Conservation (phyloP, 2,113 vertebrate species). For the Callipepla californica region DNA sequence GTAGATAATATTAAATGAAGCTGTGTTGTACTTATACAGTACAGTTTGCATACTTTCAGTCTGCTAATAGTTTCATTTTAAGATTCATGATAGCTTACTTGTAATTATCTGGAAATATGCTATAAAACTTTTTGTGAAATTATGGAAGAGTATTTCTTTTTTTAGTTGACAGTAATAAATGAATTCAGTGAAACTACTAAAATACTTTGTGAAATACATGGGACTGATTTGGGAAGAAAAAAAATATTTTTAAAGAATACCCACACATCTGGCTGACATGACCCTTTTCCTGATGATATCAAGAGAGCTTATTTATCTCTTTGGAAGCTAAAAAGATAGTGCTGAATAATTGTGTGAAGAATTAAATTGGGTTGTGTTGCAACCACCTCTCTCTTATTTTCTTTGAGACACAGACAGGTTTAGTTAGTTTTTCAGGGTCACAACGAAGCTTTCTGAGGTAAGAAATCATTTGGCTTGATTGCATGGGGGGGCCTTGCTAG, state of each 20-base stretch:
- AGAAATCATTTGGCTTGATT: not conserved
- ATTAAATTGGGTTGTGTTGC: not conserved
- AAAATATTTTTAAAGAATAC: not conserved
- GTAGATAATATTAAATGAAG: not conserved
- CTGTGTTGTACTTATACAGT: not conserved
- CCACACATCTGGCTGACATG: accelerated
- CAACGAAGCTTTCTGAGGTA: not conserved
- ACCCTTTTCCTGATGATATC: not conserved
- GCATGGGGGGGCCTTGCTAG: not conserved
- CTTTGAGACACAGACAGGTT: accelerated
- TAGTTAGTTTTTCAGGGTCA: not conserved
- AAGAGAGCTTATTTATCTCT: not conserved
- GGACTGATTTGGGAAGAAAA: not conserved
- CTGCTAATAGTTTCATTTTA: not conserved
- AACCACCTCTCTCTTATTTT: accelerated
- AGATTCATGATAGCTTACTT: not conserved
- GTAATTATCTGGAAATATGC: not conserved
- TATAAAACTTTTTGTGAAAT: not conserved
- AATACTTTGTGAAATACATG: not conserved
- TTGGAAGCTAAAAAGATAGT: not conserved
- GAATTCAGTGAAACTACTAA: not conserved
- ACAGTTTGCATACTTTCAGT: not conserved
- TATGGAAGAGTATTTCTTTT: not conserved
- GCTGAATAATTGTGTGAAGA: not conserved
- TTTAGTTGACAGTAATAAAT: not conserved